Base-by-base conservation (phyloP, 1,140 invertebrate species). In the Zaprionus africanus region DNA sequence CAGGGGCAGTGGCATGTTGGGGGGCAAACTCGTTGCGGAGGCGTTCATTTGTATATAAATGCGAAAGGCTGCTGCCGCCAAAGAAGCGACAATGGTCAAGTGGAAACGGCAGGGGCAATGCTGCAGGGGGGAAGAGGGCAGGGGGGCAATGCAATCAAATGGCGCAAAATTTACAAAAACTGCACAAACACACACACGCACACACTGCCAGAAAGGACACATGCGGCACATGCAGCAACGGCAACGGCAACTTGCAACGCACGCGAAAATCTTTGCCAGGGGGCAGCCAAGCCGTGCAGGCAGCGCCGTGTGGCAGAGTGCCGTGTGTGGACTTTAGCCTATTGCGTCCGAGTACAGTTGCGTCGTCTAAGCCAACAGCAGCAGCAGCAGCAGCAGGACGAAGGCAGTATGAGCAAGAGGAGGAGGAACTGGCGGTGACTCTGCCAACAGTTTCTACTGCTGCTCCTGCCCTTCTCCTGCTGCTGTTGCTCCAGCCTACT, bases 11-110 rank as follows among this genome's bases (percentile, higher is more conserved):
- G 5, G 49, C 36, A 36, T 7, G 36, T 0, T 5, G 53, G 22
- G 22, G 22, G 26, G 63, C 26, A 63, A 66, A 31, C 59, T 22
- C 36, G 49, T 65, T 65, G 62, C 85, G 74, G 84, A 88, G 84
- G 84, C 85, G 84, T 88, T 88, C 84, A 88, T 88, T 90, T 88
- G 85, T 88, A 88, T 88, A 88, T 90, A 88, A 90, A 88, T 84
- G 81, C 36, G 26, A 68, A 57, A 13, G 41, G n/a, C 41, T n/a
- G 28, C 28, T 58, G 63, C 70, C 59, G 78, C 83, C 77, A 88
- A 88, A 88, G 84, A 82, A 87, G 84, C 84, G 83, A 84, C 83
- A 87, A 84, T 83, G 79, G 77, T 58, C 82, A 86, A 87, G 82
- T 86, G 82, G 79, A 76, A 86, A 60, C 78, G 75, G 70, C 78